Conservation (phyloP, 2,113 vertebrate species). For the Macroglossus sobrinus region DNA sequence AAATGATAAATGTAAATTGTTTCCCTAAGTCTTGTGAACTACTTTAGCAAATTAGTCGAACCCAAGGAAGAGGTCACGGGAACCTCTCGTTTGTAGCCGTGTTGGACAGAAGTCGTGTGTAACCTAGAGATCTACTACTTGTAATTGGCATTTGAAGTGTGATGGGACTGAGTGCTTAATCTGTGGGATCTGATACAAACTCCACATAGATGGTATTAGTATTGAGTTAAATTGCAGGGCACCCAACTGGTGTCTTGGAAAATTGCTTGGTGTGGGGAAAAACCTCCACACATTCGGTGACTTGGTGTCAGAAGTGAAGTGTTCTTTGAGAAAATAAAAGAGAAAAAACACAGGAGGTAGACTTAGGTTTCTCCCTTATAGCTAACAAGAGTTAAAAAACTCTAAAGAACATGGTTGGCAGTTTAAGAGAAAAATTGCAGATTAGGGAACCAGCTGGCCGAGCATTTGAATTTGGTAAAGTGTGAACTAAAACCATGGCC, state of each 20-base stretch:
- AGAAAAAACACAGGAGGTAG: not conserved
- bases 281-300: not conserved
- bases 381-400: conserved; percentile 5
- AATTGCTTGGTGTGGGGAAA: not conserved
- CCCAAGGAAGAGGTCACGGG: not conserved
- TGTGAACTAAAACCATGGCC: conserved; percentile 49
- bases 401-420: not conserved
- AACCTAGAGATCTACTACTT: not conserved
- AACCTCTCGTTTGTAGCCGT: not conserved
- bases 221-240: not conserved
- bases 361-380: not conserved
- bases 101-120: not conserved
- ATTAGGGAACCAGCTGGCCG: not conserved
- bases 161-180: not conserved
- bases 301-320: not conserved
- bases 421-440: not conserved
- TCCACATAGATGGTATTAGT: not conserved
- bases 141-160: not conserved
- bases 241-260: not conserved
- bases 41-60: not conserved
- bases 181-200: not conserved
- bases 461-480: conserved; percentile 41
- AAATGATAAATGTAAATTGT: not conserved
- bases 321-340: not conserved
- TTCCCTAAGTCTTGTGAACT: not conserved